Conservation (phyloP, 2,113 vertebrate species). For the Sisor rabdophorus region DNA sequence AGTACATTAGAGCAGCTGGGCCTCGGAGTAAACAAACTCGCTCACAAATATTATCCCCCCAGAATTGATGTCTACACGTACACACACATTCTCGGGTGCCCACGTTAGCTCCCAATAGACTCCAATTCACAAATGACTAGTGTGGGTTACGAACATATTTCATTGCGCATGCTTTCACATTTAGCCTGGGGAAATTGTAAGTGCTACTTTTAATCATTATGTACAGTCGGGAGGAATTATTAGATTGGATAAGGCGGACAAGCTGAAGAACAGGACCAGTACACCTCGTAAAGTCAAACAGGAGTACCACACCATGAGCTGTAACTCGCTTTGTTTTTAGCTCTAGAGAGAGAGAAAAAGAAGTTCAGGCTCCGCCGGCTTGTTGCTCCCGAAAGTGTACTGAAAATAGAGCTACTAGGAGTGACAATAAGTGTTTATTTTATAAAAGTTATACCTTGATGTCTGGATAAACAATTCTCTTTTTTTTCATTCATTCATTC, state of each 20-base stretch:
- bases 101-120: conserved; percentile 24
- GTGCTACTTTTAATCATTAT: conserved; percentile 41
- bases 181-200: conserved; percentile 26
- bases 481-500: too few species aligned
- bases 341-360: neutral
- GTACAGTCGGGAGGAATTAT: neutral
- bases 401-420: too few species aligned
- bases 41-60: conserved; percentile 62
- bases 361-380: neutral
- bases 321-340: neutral
- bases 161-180: conserved; percentile 24
- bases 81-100: conserved; percentile 43
- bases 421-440: neutral
- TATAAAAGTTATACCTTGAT: too few species aligned
- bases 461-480: too few species aligned
- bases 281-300: conserved; percentile 1
- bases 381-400: neutral
- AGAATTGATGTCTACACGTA: conserved; percentile 65
- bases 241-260: conserved; percentile 7
- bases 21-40: conserved; percentile 65
- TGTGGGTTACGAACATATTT: conserved; percentile 49
- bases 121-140: conserved; percentile 53
- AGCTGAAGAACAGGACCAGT: conserved; percentile 19
- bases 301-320: neutral
- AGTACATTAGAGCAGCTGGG: conserved; percentile 62